Evolutionary conservation across 1,140 invertebrate species (phyloP), one percentile per base, ranked within the genome.

Genomic region (Bradynema listronoti): DNA sequence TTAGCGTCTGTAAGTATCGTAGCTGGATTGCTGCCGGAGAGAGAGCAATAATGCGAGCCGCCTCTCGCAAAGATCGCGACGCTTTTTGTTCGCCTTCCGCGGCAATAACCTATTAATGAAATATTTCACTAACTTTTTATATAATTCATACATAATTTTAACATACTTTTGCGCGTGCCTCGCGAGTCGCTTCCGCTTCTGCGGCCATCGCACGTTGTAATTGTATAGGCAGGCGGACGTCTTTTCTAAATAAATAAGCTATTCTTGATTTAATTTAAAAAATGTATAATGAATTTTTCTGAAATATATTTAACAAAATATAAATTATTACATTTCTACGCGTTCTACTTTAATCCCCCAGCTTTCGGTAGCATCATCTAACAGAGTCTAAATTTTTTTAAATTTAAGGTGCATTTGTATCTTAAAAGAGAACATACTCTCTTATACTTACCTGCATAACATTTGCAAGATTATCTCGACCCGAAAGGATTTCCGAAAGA

Each of bases 381-480:
- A 61, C 14, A 69, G 50, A 45, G 59, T 63, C 43, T 63, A 36
- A 30, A 65, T 39, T 34, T 22, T 41, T 42, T 55, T 14, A 32
- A 33, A 19, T 19, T 39, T 39, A 39, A 39, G 19, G 11, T 39
- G 36, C 19, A 39, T 19, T 39, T 39, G 11, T 39, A 11, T 39
- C 11, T 3, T 30, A 50, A 19, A 50, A 5, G 16, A 50, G 14
- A 9, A 4, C 16, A 19, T 50, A 50, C 34, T 9, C 11, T 47
- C 22, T 14, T 7, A 47, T 7, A 47, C 11, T 39, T 39, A 80
- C 78, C 80, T 91, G 89, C 88, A 91, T 89, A 51, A 85, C 84
- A 77, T 87, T 85, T 32, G 88, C 89, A 61, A 96, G 93, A 3
- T 86, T 85, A 79, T 95, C 91, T 22, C 91, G 81, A 72, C 96